phyloP scores from a whole-genome alignment of 1,140 invertebrate genomes.

The Pogonus chalceus region DNA sequence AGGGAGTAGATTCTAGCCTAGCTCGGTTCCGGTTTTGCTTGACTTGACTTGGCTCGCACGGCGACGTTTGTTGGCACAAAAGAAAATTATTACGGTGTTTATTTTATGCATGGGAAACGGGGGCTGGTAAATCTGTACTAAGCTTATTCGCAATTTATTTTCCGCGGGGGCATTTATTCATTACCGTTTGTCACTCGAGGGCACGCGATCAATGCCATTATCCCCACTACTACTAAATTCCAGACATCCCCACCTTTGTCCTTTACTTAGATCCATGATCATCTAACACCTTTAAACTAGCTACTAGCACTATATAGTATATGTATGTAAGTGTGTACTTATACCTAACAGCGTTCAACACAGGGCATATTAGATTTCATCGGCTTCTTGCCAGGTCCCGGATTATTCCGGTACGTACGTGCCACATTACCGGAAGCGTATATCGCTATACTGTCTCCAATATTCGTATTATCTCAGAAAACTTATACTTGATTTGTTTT shows the following conservation, averaged over 20 bases:
- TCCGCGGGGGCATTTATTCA: constrained; percentile 3
- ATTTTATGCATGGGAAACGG: constrained; percentile 3
- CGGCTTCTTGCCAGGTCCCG: not conserved
- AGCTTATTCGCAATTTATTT: constrained; percentile 7
- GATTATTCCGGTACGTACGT: not conserved
- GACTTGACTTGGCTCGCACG: not conserved
- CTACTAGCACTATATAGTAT: no score
- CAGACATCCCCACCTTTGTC: not conserved
- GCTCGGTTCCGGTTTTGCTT: no score
- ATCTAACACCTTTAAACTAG: no score
- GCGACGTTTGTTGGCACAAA: not conserved
- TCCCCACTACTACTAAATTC: not conserved
- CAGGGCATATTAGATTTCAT: not conserved
- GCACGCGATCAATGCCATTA: not conserved
- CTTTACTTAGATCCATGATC: no score
- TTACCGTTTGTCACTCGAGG: not conserved
- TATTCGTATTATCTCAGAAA: no score
- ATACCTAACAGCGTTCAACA: not conserved
- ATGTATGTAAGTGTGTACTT: no score
- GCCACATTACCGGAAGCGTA: not conserved
- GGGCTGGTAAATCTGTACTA: constrained; percentile 1
- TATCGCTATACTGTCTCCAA: no score
- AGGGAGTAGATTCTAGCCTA: no score
- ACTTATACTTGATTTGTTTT: no score
- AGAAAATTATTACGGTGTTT: constrained; percentile 5